Evolutionary conservation across 2,113 vertebrate genomes (phyloP).

Genomic region (Crypturellus undulatus): DNA sequence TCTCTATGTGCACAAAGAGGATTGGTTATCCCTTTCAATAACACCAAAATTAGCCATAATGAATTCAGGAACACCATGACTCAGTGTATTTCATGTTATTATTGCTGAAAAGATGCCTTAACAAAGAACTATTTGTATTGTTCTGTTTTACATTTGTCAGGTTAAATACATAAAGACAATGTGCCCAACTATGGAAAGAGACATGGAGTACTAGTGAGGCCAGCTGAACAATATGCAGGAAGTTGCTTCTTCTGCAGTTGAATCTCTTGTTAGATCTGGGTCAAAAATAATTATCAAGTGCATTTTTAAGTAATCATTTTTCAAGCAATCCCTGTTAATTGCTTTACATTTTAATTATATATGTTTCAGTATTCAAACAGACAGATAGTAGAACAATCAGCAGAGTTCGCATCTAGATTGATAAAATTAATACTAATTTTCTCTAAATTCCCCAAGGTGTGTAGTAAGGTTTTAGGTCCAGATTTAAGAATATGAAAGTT

Average conservation of each 20-base stretch:
- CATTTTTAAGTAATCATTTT: slow-evolving; percentile 11
- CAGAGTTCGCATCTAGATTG: background rate
- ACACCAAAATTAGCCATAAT: background rate
- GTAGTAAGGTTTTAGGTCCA: background rate
- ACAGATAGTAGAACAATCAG: background rate
- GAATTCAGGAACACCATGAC: background rate
- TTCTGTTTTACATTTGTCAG: background rate
- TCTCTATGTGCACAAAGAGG: background rate
- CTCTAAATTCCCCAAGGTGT: background rate
- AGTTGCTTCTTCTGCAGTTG: background rate
- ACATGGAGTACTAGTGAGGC: background rate
- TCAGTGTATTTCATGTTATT: slow-evolving; percentile 40
- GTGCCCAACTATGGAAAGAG: background rate
- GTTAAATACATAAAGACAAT: background rate
- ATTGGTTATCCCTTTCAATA: background rate
- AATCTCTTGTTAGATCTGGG: background rate
- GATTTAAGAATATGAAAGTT: background rate
- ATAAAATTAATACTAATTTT: slow-evolving; percentile 16
- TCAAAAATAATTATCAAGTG: background rate
- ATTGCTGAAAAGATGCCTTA: slow-evolving; percentile 31
- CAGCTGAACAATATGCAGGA: background rate
- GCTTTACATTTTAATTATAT: slow-evolving; percentile 18
- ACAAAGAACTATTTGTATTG: background rate
- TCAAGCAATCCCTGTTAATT: slow-evolving; percentile 2
- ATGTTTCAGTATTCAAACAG: background rate